Evolutionary conservation across 2,113 vertebrate species (phyloP), one percentile per base, ranked within the genome.

Genomic region (Ceyx melanurus): DNA sequence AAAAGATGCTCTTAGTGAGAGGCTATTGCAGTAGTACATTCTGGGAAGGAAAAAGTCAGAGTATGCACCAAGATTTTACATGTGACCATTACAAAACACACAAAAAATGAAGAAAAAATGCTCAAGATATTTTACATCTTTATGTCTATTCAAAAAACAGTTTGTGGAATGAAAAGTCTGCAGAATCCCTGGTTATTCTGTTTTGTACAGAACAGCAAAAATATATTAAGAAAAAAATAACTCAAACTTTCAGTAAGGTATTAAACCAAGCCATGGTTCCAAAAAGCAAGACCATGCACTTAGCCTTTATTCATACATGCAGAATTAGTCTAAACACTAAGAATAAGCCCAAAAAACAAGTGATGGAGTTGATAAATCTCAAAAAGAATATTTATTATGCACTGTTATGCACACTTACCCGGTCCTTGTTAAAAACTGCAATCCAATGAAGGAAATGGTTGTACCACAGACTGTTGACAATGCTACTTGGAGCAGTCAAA

Each of bases 191-290:
- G 28, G 20, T 54, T 89, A 67, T 3, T 3, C 5, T 75, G 19
- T 48, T 84, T 74, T 78, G 7, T 57, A 78, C 53, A 21, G 53
- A 65, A 5, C 40, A 86, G 40, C 3, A 60, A 81, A 88, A 80
- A 4, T 0, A 26, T 37, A 37, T 37, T 37, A 37, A 37, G 37
- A 10, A 3, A 6, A 1, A 4, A 31, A 66, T n/a, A n/a, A n/a
- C n/a, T n/a, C n/a, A n/a, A n/a, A n/a, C 15, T 64, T 92, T 78
- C 35, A 75, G 18, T 25, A 74, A 29, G 10, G 72, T n/a, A 83
- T 72, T 74, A 74, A 78, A 67, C 16, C 8, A 87, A 90, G 31
- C 9, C 86, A 17, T 35, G 23, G 29, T 48, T 78, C 40, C 60
- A 88, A 91, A 83, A 33, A n/a, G 37, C 35, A 82, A 67, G 43